Evolutionary conservation across 2,113 vertebrate species (phyloP), one percentile per base, ranked within the genome.

Genomic region (Oreotrochilus melanogaster): DNA sequence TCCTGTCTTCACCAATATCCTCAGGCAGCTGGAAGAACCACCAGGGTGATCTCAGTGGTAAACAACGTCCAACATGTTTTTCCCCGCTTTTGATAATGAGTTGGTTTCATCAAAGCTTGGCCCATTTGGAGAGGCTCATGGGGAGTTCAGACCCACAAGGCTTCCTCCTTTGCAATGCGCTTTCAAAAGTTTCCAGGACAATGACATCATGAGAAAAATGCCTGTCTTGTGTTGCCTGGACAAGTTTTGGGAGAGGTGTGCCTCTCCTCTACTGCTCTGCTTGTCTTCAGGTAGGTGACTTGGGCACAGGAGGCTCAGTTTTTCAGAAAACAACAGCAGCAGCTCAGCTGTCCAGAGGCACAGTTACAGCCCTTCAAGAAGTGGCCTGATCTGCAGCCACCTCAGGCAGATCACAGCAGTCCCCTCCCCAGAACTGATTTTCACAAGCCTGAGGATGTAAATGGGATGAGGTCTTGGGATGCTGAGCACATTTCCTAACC

Each of bases 141-240:
- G 87, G 92, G 95, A 96, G 96, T 96, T 97, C 93, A 97, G 94
- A 85, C 91, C 91, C 87, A 97, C 87, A 71, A 97, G 95, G 93
- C 92, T 96, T 97, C 88, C 90, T 97, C 78, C 92, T 95, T 91
- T 81, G 57, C 88, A 97, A 54, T 74, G 58, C 82, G 72, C 95
- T 97, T 97, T 96, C 92, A 97, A 90, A 94, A 91, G 91, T 95
- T 97, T 97, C 96, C 96, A 97, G 93, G 86, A 94, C 93, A 92
- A 81, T 94, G 96, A 97, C 84, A 92, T 95, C 91, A 96, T 94
- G 93, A 93, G 95, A 95, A 96, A 96, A 90, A 85, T 57, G 95
- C 92, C 92, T 93, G 93, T 62, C 73, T 96, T 37, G 18, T 73
- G n/a, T 84, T 97, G 95, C 79, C 96, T 90, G 62, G 75, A 86